Base-by-base conservation (phyloP, 1,140 invertebrate genomes). In the Ruditapes philippinarum region DNA sequence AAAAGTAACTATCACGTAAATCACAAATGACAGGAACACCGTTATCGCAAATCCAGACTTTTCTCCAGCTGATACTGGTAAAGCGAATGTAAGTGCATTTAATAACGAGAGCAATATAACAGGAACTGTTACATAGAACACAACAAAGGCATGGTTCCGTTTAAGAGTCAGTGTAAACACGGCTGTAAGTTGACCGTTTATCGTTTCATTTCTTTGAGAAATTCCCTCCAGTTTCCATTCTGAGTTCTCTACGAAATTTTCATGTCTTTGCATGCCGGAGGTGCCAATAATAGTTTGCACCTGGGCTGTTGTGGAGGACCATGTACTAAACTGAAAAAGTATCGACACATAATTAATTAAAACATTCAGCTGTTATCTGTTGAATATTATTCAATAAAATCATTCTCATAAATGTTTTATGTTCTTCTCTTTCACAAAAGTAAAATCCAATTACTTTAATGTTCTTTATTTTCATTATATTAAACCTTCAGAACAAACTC, bases 251-350 rank as follows among this genome's bases (percentile, higher is more conserved):
- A 79, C 62, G 60, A 79, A 88, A 11, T 2, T 12, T 5, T 49
- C 45, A 31, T 78, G 80, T 28, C 22, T 74, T 22, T 3, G 28
- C 38, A 89, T 76, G n/a, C 81, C 81, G 17, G 78, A 38, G 2
- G 57, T 12, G 9, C 62, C 65, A 19, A 78, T 31, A 14, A 51
- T 40, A 28, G 78, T 65, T 60, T 42, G 40, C 3, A 90, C 76
- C 28, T 91, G 74, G 9, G 28, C 40, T 5, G 57, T 97, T 89
- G 96, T 94, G 90, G 97, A 97, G 1, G 98, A 98, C 98, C 98
- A 99, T 0, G 98, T 76, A 36, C 83, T 76, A 51, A 86, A 57
- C 83, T 86, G 73, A 62, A 86, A 84, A 38, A 33, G 17, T 40
- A 17, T 28, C 12, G 7, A 31, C 33, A 40, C 17, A 80, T n/a